Conservation (phyloP, 2,113 vertebrate genomes). For the Trogon melanurus region DNA sequence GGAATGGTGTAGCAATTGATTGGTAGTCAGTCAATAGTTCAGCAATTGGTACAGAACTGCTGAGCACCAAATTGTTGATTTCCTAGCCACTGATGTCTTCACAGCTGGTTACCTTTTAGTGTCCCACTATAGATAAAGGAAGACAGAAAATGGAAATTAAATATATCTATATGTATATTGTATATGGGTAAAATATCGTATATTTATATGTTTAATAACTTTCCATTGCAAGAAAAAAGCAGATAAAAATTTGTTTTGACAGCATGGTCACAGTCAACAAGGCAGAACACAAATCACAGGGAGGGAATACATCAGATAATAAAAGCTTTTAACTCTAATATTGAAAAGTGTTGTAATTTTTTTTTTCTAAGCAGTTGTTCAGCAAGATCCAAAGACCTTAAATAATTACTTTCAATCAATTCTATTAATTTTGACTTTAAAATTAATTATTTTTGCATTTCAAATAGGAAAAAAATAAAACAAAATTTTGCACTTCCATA, state of each 20-base stretch:
- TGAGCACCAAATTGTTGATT: conserved; percentile 47
- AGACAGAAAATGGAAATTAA: background rate
- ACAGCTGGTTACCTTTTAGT: conserved; percentile 27
- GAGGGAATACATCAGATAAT: background rate
- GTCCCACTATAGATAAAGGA: background rate
- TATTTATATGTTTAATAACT: background rate
- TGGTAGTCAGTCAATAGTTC: conserved; percentile 27
- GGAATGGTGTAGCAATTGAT: conserved; percentile 4
- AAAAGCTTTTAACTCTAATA: background rate
- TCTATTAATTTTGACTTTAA: background rate
- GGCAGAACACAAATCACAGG: background rate
- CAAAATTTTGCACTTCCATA: background rate
- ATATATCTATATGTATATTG: background rate
- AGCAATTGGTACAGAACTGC: conserved; percentile 8
- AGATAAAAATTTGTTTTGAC: background rate
- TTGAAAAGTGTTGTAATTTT: background rate
- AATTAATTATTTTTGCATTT: background rate
- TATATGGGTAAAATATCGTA: background rate
- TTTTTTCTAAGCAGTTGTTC: background rate
- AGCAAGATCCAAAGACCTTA: background rate
- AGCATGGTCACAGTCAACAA: background rate
- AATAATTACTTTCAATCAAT: background rate
- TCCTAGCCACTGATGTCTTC: background rate
- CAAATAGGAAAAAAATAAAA: background rate
- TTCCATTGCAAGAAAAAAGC: background rate